A percentile compares a stretch with the other conserved stretches of the same genome.
Conservation (phyloP, 2,888 invertebrate species). For the Sinopyrophorus schimmeli region DNA sequence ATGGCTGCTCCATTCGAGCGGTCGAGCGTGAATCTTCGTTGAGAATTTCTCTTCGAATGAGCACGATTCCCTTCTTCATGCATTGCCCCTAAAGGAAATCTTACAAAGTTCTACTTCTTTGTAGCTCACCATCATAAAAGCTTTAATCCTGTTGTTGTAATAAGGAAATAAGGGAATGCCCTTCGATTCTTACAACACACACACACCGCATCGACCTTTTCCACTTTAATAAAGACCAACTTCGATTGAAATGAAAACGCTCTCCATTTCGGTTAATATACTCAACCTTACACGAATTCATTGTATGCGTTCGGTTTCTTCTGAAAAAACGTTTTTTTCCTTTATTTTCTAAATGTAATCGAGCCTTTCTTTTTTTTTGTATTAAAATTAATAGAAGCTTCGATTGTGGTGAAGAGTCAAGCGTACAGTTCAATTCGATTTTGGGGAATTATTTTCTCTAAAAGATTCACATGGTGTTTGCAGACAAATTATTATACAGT, state of each 20-base stretch:
- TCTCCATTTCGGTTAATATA: too few relatives aligned
- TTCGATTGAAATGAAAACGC: slow-evolving; percentile 12
- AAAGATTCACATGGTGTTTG: too few relatives aligned
- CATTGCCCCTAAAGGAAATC: slow-evolving; percentile 18
- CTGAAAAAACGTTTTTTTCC: too few relatives aligned
- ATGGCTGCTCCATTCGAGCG: slow-evolving; percentile 34
- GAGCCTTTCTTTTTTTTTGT: too few relatives aligned
- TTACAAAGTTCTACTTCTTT: slow-evolving; percentile 18
- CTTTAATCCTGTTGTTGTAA: slow-evolving; percentile 26
- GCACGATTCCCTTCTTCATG: slow-evolving; percentile 22
- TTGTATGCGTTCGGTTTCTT: too few relatives aligned
- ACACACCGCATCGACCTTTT: slow-evolving; percentile 5
- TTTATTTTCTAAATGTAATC: too few relatives aligned
- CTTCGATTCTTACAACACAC: slow-evolving; percentile 7
- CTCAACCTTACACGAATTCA: too few relatives aligned
- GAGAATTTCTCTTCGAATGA: slow-evolving; percentile 22
- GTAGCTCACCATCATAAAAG: slow-evolving; percentile 24
- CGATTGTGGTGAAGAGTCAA: too few relatives aligned
- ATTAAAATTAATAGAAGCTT: too few relatives aligned
- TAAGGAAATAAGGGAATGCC: slow-evolving; percentile 23
- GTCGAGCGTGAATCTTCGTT: slow-evolving; percentile 30
- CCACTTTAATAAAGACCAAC: slow-evolving; percentile 6
- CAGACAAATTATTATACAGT: too few relatives aligned
- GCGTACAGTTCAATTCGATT: too few relatives aligned
- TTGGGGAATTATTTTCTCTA: too few relatives aligned